phyloP scores from a whole-genome alignment of 2,113 vertebrate species.

The Chroicocephalus ridibundus region DNA sequence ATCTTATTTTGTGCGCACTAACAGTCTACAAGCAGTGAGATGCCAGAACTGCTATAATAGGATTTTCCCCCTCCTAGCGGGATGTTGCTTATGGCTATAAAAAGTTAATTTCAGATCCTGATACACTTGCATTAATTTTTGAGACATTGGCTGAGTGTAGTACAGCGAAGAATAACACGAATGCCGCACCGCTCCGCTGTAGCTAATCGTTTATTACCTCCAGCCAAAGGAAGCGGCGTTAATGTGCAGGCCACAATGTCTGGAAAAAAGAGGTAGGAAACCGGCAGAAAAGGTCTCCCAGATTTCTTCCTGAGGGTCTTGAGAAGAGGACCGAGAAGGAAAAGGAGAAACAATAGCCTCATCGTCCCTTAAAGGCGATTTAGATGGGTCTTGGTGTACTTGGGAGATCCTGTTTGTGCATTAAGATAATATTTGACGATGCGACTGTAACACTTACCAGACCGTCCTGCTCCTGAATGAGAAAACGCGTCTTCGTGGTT shows the following conservation, averaged over 20 bases:
- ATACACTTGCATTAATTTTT: constrained; percentile 89
- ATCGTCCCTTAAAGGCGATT: neutral
- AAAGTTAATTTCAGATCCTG: constrained; percentile 92
- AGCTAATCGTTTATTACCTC: constrained; percentile 72
- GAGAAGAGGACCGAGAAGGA: neutral
- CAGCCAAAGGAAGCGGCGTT: constrained; percentile 54
- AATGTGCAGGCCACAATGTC: constrained; percentile 24
- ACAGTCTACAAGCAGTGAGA: constrained; percentile 70
- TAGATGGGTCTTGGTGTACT: neutral
- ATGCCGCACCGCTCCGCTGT: constrained; percentile 32
- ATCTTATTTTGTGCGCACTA: constrained; percentile 74
- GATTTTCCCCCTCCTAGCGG: constrained; percentile 74
- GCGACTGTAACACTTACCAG: neutral
- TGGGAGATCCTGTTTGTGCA: neutral
- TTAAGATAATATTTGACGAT: constrained; percentile 27
- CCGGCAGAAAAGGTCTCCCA: constrained; percentile 29
- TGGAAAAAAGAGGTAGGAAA: constrained; percentile 9
- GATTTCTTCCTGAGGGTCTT: constrained; percentile 35
- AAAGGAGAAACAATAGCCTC: neutral
- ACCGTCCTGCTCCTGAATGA: neutral
- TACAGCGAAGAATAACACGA: constrained; percentile 67
- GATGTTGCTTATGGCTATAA: constrained; percentile 87
- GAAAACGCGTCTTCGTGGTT: neutral
- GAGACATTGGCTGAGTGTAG: constrained; percentile 69
- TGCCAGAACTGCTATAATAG: constrained; percentile 72